Evolutionary conservation across 2,113 vertebrate genomes (phyloP), one percentile per base, ranked within the genome.

Genomic region (Steatornis caripensis): DNA sequence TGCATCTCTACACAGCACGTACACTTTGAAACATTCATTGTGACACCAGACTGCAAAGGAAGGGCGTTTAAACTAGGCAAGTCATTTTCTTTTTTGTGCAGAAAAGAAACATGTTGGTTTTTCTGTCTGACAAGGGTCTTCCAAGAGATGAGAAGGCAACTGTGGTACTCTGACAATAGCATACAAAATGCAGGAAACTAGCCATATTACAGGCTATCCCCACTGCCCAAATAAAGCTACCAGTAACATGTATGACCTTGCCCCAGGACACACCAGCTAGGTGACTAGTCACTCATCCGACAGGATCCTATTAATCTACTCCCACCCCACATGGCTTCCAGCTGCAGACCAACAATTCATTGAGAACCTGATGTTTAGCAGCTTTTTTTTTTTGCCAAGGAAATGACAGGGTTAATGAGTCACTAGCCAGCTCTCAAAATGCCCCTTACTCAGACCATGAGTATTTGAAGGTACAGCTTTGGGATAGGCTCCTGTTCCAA

Each of bases 91-190:
- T 78, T 34, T 74, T 39, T 19, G 34, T 29, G 60, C n/a, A 74
- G 21, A 89, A 81, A 74, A 87, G 15, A 21, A 92, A 83, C 5
- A 13, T 3, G 5, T 3, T 0, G 0, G 0, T 16, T 36, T 45
- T 87, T 45, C 24, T 51, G 6, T 10, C 68, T 68, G 14, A 45
- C 23, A 53, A 46, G 24, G 16, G 27, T 84, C n/a, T 84, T 78
- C 19, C 22, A 75, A 75, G 51, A 81, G 10, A 64, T 30, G 8
- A 76, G 45, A 91, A 43, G 13, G 15, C 49, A 89, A 66, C 27
- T 37, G 26, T 22, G 16, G 18, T 57, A 72, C 9, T 68, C 39
- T 58, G 45, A 65, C 19, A 84, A 37, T 5, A 43, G 30, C 81
- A 82, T 34, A 66, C 46, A 81, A 87, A 71, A 61, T 10, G 27